Conservation (phyloP, 2,888 invertebrate genomes). For the Trimorus sp. region DNA sequence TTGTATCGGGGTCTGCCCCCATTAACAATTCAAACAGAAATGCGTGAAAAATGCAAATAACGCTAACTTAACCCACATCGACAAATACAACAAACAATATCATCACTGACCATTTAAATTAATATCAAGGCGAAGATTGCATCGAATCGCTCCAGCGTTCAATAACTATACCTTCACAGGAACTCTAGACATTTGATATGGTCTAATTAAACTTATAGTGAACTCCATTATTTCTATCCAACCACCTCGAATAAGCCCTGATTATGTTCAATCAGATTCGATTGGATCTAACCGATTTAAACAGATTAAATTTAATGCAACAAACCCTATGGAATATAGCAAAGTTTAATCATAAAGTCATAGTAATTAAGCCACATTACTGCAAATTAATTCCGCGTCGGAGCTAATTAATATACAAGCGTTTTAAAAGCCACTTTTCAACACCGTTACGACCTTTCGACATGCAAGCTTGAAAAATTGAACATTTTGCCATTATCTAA, state of each 20-base stretch:
- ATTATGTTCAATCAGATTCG: constrained; percentile 21
- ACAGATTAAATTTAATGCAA: neutral
- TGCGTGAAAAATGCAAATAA: too few relatives aligned
- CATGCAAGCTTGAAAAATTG: too few relatives aligned
- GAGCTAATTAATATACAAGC: too few relatives aligned
- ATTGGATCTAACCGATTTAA: constrained; percentile 8
- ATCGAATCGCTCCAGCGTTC: neutral
- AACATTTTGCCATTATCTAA: too few relatives aligned
- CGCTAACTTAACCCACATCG: too few relatives aligned
- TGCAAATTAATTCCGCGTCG: too few relatives aligned
- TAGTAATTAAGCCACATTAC: too few relatives aligned
- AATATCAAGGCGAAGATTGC: neutral
- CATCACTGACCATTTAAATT: neutral
- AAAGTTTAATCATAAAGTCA: neutral
- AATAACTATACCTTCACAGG: neutral
- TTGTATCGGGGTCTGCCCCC: too few relatives aligned
- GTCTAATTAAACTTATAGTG: constrained; percentile 6
- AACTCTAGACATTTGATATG: constrained; percentile 2
- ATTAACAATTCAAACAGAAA: too few relatives aligned
- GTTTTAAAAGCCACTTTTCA: too few relatives aligned
- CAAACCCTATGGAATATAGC: neutral
- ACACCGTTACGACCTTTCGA: too few relatives aligned
- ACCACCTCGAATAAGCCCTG: constrained; percentile 17
- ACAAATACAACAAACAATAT: too few relatives aligned
- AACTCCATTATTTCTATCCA: constrained; percentile 27